A percentile compares a stretch with the other conserved stretches of the same genome.
Evolutionary conservation across 2,113 vertebrate species (phyloP).

Genomic region (Oncorhynchus masou): DNA sequence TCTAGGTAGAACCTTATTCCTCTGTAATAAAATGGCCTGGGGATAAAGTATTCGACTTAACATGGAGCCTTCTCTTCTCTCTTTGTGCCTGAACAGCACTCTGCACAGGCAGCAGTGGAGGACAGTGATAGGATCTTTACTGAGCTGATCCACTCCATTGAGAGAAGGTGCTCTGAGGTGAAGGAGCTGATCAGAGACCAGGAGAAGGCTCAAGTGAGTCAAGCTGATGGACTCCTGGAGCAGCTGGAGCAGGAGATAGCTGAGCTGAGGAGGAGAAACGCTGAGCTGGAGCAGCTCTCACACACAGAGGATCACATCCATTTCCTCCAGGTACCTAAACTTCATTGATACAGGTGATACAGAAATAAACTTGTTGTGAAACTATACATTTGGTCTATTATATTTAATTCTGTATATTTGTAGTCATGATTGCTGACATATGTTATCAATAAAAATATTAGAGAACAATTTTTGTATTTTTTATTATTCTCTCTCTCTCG

Average conservation of each 20-base stretch:
- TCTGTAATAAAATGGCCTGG: no score
- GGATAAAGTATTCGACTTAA: no score
- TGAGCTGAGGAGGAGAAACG: background rate
- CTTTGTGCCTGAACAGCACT: slow-evolving; percentile 1
- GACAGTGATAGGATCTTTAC: slow-evolving; percentile 17
- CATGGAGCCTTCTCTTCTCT: no score
- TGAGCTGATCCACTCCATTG: slow-evolving; percentile 19
- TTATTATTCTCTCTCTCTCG: no score
- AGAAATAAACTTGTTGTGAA: no score
- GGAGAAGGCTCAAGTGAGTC: background rate
- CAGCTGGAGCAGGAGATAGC: background rate
- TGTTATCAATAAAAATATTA: no score
- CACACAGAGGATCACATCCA: slow-evolving; percentile 2
- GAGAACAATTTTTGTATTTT: no score
- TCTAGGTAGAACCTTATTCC: no score
- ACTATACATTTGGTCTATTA: no score
- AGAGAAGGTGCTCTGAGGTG: slow-evolving; percentile 15
- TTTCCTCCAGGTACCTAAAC: background rate
- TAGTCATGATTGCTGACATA: no score
- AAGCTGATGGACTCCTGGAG: background rate
- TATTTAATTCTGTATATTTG: no score
- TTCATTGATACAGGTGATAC: no score
- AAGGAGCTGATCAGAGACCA: slow-evolving; percentile 24
- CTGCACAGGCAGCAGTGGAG: background rate
- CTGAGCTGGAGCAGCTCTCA: background rate